Conservation (phyloP, 1,140 invertebrate species). For the Doryteuthis pealeii region DNA sequence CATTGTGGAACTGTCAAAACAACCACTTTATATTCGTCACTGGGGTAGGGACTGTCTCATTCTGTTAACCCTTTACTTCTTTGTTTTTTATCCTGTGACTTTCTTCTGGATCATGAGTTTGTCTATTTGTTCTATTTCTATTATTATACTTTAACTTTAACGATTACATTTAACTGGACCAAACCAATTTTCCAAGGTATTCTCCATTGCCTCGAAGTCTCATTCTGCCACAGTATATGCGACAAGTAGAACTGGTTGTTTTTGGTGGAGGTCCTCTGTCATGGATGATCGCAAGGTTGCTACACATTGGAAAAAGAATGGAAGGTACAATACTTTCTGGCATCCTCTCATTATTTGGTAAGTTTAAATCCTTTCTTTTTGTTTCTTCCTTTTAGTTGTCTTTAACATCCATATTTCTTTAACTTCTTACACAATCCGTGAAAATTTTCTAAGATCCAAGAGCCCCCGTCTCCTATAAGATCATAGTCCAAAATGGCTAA, state of each 20-base stretch:
- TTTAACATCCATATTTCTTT: too few species aligned
- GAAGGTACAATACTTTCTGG: slow-evolving; percentile 97
- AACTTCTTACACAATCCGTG: too few species aligned
- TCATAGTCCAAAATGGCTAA: too few species aligned
- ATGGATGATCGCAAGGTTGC: slow-evolving; percentile 72
- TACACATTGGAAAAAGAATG: slow-evolving; percentile 97
- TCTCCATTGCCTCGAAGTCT: slow-evolving; percentile 92
- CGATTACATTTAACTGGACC: slow-evolving; percentile 85
- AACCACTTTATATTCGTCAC: too few species aligned
- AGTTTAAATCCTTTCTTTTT: too few species aligned
- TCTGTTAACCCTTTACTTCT: slow-evolving; percentile 74
- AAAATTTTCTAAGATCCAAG: too few species aligned
- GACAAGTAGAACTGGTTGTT: slow-evolving; percentile 95
- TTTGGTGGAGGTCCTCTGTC: slow-evolving; percentile 89
- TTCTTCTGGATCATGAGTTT: not conserved
- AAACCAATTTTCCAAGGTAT: slow-evolving; percentile 83
- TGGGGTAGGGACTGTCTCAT: slow-evolving; percentile 91
- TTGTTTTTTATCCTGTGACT: not conserved
- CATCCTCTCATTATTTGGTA: too few species aligned
- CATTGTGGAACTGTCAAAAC: too few species aligned
- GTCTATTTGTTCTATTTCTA: not conserved
- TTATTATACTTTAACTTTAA: too few species aligned
- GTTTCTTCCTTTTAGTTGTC: too few species aligned
- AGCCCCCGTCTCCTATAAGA: too few species aligned
- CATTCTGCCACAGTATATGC: slow-evolving; percentile 95